Conservation (phyloP, 2,888 invertebrate species). For the Zygaena filipendulae region DNA sequence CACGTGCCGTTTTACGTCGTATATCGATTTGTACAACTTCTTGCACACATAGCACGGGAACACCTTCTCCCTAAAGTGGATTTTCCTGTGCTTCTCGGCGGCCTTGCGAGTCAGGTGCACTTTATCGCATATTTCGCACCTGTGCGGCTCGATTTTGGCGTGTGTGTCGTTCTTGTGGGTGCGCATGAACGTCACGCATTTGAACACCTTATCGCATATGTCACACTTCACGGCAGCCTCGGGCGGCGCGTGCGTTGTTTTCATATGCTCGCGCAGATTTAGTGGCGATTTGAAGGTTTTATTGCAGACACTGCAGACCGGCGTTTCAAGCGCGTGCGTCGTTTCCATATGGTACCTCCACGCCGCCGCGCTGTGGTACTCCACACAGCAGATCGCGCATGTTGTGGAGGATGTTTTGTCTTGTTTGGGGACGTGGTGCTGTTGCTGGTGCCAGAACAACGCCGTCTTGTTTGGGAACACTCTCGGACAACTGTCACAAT, state of each 20-base stretch:
- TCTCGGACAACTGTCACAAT: conserved; percentile 19
- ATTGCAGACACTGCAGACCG: conserved; percentile 22
- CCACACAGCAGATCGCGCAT: conserved; percentile 20
- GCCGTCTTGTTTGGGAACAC: conserved; percentile 20
- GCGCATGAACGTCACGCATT: conserved; percentile 26
- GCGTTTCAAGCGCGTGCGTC: conserved; percentile 22
- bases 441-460: conserved; percentile 23
- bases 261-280: conserved; percentile 25
- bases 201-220: conserved; percentile 26
- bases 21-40: conserved; percentile 22
- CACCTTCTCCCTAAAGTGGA: conserved; percentile 18
- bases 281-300: conserved; percentile 25
- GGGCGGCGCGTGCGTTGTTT: conserved; percentile 28
- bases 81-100: conserved; percentile 26
- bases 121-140: conserved; percentile 26
- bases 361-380: conserved; percentile 20
- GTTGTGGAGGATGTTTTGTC: conserved; percentile 1
- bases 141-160: conserved; percentile 19
- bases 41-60: conserved; percentile 23
- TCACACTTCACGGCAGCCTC: conserved; percentile 24
- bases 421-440: conserved; percentile 16
- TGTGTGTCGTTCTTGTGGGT: conserved; percentile 28
- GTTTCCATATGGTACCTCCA: conserved; percentile 24
- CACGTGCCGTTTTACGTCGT: conserved; percentile 25
- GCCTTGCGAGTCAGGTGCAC: conserved; percentile 24